Conservation (phyloP, 1,140 invertebrate species). For the Planococcus citri region DNA sequence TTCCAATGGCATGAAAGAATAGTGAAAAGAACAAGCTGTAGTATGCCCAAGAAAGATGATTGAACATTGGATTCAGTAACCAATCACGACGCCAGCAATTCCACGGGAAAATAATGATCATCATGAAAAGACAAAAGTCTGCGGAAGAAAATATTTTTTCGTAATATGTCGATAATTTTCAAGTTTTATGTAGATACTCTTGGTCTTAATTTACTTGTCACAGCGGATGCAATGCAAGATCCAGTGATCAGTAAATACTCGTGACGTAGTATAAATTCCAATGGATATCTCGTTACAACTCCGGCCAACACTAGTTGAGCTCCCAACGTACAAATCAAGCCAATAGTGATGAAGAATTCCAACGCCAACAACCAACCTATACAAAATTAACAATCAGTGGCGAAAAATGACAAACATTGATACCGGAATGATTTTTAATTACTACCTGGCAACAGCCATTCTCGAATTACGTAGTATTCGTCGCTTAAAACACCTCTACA, state of each 20-base stretch:
- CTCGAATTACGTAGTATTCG: slow-evolving; percentile 80
- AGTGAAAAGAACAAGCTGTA: slow-evolving; percentile 75
- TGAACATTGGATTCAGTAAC: slow-evolving; percentile 90
- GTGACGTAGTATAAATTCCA: slow-evolving; percentile 61
- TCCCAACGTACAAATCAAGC: slow-evolving; percentile 60
- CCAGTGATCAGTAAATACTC: slow-evolving; percentile 66
- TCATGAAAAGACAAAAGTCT: slow-evolving; percentile 66
- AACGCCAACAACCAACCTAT: slow-evolving; percentile 83
- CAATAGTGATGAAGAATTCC: slow-evolving; percentile 78
- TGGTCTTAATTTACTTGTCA: slow-evolving; percentile 63
- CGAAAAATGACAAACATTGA: slow-evolving; percentile 3
- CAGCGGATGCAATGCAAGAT: slow-evolving; percentile 49
- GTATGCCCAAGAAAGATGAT: slow-evolving; percentile 91
- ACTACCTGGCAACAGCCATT: slow-evolving; percentile 82
- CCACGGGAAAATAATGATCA: slow-evolving; percentile 72
- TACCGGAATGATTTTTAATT: slow-evolving; percentile 12
- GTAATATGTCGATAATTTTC: too few species aligned
- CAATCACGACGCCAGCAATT: slow-evolving; percentile 81
- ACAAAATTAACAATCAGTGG: slow-evolving; percentile 17
- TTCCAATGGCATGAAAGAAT: slow-evolving; percentile 57
- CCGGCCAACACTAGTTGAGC: slow-evolving; percentile 56
- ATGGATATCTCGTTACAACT: slow-evolving; percentile 62
- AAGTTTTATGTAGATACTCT: too few species aligned
- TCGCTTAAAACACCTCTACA: slow-evolving; percentile 88
- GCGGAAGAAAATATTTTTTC: too few species aligned